Evolutionary conservation across 2,797 vertebrate species (phyloP).

Genomic region (Siniperca undulata): DNA sequence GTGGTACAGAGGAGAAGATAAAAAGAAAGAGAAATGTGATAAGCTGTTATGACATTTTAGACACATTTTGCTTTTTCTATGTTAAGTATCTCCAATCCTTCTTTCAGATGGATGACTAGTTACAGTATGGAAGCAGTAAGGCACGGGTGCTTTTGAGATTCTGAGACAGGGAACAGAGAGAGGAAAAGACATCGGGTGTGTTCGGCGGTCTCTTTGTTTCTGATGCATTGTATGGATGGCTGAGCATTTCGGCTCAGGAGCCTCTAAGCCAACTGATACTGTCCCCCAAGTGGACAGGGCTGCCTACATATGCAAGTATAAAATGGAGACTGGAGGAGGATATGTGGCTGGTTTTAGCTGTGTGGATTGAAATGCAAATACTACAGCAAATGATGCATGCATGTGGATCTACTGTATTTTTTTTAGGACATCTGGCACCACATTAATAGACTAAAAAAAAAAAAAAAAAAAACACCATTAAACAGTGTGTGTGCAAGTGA

Average conservation of each 20-base stretch:
- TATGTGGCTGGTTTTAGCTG: slow-evolving; percentile 21
- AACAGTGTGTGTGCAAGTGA: slow-evolving; percentile 32
- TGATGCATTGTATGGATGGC: slow-evolving; percentile 50
- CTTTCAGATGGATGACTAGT: slow-evolving; percentile 20
- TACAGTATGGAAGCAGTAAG: slow-evolving; percentile 11
- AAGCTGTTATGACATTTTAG: not conserved
- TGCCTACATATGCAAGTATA: not conserved
- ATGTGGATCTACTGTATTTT: slow-evolving; percentile 21
- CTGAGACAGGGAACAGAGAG: slow-evolving; percentile 18
- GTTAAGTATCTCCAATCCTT: not conserved
- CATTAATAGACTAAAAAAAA: not conserved
- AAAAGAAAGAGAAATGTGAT: not conserved
- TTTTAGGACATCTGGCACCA: slow-evolving; percentile 17
- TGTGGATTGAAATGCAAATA: slow-evolving; percentile 20
- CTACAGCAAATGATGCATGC: slow-evolving; percentile 25
- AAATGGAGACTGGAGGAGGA: not conserved
- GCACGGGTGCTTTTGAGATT: slow-evolving; percentile 35
- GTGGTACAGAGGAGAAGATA: not conserved
- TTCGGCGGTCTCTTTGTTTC: slow-evolving; percentile 60
- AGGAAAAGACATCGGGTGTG: slow-evolving; percentile 16
- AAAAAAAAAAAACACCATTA: slow-evolving; percentile 29
- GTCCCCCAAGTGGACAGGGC: slow-evolving; percentile 32
- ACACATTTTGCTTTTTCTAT: not conserved
- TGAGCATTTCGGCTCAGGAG: slow-evolving; percentile 43
- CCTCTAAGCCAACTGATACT: slow-evolving; percentile 38